Base-by-base conservation (phyloP, 2,113 vertebrate species). In the Columba livia region DNA sequence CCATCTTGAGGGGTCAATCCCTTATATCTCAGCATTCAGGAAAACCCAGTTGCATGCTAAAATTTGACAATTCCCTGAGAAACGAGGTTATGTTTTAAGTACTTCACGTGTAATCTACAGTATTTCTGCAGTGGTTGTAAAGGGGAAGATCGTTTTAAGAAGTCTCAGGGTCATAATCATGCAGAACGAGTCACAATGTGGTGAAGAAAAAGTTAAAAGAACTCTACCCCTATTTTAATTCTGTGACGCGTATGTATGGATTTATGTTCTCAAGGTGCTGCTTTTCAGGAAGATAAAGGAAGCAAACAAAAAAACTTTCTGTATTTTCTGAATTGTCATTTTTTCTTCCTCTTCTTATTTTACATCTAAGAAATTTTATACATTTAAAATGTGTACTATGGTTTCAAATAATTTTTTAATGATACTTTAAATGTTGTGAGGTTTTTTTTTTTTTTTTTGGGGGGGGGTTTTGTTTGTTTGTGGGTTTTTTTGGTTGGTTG, bases 1-100 rank as follows among this genome's bases (percentile, higher is more conserved):
- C 56, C 72, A 31, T 90, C 91, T 90, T 95, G 92, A 79, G 51
- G 32, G 65, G 90, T 96, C 91, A 96, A 69, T 86, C 87, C 64
- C 36, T 95, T 51, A 31, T 80, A 79, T 64, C 54, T 86, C 79
- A 80, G 58, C 34, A 44, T 74, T 92, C 74, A 85, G 77, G 48
- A 71, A 92, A 94, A 93, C 44, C 85, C 78, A 78, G 67, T 62
- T 72, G 88, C 83, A 89, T 40, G 47, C 88, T 71, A 94, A 94
- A 90, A 94, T 69, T 74, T 19, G 62, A 84, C 66, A 94, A 58
- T 74, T 93, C 38, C 47, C n/a, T 47, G 65, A 81, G n/a, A 87
- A 89, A 72, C 8, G 12, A 74, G 32, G 31, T 79, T 79, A 79
- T 47, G 28, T 65, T 92, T 87, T 70, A 75, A 79, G 36, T 25